A percentile compares a stretch with the other conserved stretches of the same genome.
Conservation (phyloP, 2,113 vertebrate species). For the Tychaedon coryphoeus region DNA sequence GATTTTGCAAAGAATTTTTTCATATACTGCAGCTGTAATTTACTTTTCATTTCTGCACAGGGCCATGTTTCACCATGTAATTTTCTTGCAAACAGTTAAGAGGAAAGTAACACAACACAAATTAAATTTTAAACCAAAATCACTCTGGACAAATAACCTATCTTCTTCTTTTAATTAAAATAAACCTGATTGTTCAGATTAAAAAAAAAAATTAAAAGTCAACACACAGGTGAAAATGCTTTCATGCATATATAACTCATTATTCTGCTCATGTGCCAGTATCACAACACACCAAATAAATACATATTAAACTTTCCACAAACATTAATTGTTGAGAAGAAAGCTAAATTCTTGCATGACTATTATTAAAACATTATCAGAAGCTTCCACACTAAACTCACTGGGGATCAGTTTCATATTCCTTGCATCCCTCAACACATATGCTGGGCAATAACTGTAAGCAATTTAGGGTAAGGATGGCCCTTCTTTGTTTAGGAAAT, state of each 20-base stretch:
- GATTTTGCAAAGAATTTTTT: neutral
- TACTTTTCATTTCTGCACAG: neutral
- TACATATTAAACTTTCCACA: neutral
- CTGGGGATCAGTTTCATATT: neutral
- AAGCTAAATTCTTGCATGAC: neutral
- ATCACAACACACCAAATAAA: neutral
- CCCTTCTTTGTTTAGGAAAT: neutral
- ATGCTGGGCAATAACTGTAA: neutral
- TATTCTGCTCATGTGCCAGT: neutral
- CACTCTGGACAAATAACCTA: neutral
- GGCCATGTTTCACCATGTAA: neutral
- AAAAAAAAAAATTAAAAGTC: neutral
- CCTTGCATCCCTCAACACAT: neutral
- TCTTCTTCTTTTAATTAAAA: conserved; percentile 32
- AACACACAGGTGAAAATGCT: neutral
- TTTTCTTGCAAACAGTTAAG: conserved; percentile 8
- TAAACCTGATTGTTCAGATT: neutral
- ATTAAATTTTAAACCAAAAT: neutral
- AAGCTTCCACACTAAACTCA: neutral
- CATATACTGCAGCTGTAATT: neutral
- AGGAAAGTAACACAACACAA: neutral
- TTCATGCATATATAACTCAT: neutral
- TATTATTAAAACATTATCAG: conserved; percentile 15
- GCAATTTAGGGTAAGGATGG: neutral
- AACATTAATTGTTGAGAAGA: neutral